phyloP scores from a whole-genome alignment of 2,797 vertebrate genomes.

The Diceros bicornis region DNA sequence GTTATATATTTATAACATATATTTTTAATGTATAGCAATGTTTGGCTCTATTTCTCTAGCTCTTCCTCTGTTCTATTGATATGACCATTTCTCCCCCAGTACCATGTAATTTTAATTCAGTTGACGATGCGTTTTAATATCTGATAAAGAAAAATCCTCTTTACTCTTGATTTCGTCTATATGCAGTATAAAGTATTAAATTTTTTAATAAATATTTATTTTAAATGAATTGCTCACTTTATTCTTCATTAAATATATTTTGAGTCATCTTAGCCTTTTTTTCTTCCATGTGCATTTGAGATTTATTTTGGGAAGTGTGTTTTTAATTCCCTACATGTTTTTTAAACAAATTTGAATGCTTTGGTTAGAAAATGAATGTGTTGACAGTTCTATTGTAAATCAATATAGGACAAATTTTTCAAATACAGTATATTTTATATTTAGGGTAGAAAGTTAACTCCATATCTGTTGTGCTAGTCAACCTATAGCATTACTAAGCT shows the following conservation, averaged over 20 bases:
- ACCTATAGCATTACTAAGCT: neutral
- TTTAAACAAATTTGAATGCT: neutral
- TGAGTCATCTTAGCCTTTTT: neutral
- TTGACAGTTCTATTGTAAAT: neutral
- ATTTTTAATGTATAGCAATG: neutral
- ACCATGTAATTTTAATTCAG: neutral
- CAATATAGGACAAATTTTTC: neutral
- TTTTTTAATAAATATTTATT: neutral
- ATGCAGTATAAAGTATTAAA: neutral
- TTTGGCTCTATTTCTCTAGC: neutral
- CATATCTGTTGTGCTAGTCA: neutral
- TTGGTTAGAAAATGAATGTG: neutral
- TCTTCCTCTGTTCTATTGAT: neutral
- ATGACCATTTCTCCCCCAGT: neutral
- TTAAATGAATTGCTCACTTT: neutral
- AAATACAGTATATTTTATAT: neutral
- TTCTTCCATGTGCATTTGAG: neutral
- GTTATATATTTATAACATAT: neutral
- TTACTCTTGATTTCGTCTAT: neutral
- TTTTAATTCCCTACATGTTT: neutral
- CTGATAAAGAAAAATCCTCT: neutral
- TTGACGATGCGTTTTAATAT: neutral
- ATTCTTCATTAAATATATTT: neutral
- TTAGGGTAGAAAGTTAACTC: neutral
- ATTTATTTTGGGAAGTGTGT: neutral